Conservation (phyloP, 2,888 invertebrate species). For the Xylota segnis region DNA sequence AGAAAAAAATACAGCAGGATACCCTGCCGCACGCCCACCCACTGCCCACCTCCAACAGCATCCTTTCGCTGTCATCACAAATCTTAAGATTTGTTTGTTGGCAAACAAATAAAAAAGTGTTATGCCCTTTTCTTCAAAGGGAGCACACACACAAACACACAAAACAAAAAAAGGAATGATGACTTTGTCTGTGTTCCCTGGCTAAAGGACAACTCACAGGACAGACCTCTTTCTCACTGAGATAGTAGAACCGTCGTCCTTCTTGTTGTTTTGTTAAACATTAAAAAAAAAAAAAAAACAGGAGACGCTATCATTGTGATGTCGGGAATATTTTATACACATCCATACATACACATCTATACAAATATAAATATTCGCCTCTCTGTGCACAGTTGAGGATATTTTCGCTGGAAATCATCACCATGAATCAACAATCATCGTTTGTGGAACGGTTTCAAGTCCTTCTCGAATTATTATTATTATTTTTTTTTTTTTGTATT, state of each 20-base stretch:
- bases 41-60: constrained; percentile 39
- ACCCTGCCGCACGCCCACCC: neutral
- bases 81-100: constrained; percentile 73
- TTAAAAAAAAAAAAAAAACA: constrained; percentile 28
- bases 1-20: too few species aligned
- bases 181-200: constrained; percentile 61
- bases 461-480: constrained; percentile 30
- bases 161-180: constrained; percentile 69
- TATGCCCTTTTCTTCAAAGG: constrained; percentile 71
- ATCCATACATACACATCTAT: too few species aligned
- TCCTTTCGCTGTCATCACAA: constrained; percentile 73
- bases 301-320: constrained; percentile 52
- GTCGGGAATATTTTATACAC: constrained; percentile 61
- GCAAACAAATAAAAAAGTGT: constrained; percentile 75
- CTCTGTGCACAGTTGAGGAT: constrained; percentile 28
- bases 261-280: constrained; percentile 8
- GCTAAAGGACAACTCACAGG: constrained; percentile 71
- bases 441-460: constrained; percentile 67
- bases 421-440: constrained; percentile 74
- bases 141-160: constrained; percentile 3
- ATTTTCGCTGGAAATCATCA: constrained; percentile 70
- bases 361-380: constrained; percentile 17
- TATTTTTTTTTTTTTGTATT: neutral
- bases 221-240: constrained; percentile 33
- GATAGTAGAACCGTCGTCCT: constrained; percentile 27